These are phyloP conservation scores for Ctenopoma multispine DNA, from an alignment of 2,797 vertebrate species.

Conservation along the genomic window DNA sequence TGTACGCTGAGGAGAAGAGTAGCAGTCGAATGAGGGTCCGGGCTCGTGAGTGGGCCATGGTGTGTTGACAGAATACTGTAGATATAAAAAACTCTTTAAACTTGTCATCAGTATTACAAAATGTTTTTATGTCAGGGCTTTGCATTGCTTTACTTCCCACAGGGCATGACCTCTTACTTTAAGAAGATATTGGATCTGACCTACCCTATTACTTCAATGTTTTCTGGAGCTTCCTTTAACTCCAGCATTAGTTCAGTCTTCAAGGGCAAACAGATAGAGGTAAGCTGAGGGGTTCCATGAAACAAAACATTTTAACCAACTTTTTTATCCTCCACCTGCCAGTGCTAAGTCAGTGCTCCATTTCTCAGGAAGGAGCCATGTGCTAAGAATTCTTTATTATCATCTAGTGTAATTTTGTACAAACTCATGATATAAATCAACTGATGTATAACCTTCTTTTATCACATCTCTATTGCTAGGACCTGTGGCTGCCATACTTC, in stretches of 20 bases:
- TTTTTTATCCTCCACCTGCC: neutral
- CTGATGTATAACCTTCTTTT: neutral
- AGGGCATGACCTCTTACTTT: constrained; percentile 92
- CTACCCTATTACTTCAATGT: constrained; percentile 96
- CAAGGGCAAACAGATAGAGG: constrained; percentile 94
- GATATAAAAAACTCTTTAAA: neutral
- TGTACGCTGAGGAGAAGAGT: constrained; percentile 93
- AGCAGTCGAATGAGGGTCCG: constrained; percentile 89
- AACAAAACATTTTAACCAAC: neutral
- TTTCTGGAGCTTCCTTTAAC: constrained; percentile 93
- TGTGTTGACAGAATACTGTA: constrained; percentile 66
- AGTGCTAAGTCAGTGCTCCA: neutral
- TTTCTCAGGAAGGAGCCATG: no score
- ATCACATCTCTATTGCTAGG: constrained; percentile 76
- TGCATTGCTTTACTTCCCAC: constrained; percentile 8
- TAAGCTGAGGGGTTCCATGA: constrained; percentile 40
- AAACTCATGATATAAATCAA: no score
- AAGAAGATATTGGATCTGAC: constrained; percentile 93
- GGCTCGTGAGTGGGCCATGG: constrained; percentile 94
- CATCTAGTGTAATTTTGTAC: no score
- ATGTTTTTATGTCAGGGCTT: neutral
- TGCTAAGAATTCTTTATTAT: no score
- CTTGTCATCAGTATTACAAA: neutral
- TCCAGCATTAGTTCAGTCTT: constrained; percentile 87
- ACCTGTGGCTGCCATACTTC: constrained; percentile 95